Conservation (phyloP, 2,888 invertebrate species). For the Eupithecia exiguata region DNA sequence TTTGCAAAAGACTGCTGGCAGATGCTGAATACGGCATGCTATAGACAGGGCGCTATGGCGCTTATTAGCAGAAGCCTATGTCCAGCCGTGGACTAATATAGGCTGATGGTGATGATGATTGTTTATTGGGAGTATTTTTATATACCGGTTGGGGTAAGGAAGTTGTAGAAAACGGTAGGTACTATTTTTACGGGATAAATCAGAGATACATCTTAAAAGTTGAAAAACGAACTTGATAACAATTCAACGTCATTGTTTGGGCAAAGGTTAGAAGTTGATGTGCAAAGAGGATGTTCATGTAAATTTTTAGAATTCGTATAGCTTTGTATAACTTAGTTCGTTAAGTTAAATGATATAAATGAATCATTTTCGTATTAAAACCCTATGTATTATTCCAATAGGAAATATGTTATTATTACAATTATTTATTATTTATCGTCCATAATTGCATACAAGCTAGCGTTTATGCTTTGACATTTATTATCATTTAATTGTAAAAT, state of each 20-base stretch:
- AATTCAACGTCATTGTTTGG: not conserved
- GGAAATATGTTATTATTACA: constrained; percentile 33
- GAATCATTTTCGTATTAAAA: constrained; percentile 11
- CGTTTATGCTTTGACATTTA: constrained; percentile 34
- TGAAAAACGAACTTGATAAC: no score
- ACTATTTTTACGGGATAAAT: no score
- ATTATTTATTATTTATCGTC: constrained; percentile 40
- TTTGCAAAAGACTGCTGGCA: no score
- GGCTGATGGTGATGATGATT: no score
- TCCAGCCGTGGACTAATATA: no score
- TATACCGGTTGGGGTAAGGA: not conserved
- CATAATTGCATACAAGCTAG: constrained; percentile 36
- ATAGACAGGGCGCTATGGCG: no score
- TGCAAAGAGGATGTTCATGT: not conserved
- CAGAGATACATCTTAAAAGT: no score
- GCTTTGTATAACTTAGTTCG: not conserved
- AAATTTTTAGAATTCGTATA: not conserved
- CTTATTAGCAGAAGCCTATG: no score
- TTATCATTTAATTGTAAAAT: constrained; percentile 20
- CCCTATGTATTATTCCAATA: constrained; percentile 27
- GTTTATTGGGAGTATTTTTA: not conserved
- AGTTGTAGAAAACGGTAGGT: not conserved
- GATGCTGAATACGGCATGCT: no score
- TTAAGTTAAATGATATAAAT: not conserved
- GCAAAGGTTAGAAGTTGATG: no score